Evolutionary conservation across 35 echinoderm and acorn worm species (phyloP), one percentile per base, ranked within the genome.

Genomic region (Patiria miniata): DNA sequence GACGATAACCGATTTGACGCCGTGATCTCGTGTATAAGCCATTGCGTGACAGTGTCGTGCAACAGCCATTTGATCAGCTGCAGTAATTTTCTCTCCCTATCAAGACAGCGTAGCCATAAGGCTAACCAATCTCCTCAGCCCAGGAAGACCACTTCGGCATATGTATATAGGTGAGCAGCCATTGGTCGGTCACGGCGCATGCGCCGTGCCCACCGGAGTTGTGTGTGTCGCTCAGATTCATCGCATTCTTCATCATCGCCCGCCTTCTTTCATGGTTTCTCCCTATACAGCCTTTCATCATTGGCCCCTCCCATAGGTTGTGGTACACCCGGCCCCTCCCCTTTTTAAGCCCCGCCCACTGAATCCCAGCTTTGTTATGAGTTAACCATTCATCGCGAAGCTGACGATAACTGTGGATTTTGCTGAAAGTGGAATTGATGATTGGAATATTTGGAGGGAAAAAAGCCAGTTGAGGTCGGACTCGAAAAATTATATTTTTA

Each of bases 131-230:
- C 65, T 32, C 34, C 26, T 28, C 65, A 73, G 65, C 65, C 65
- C 21, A 73, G 29, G 65, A 73, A 73, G 65, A 73, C 65, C 10
- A 32, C 65, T 23, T 1, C 65, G 2, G 65, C 65, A 23, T 73
- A 73, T 73, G 65, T 73, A 73, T 73, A 73, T 73, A 73, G 65
- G 65, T 73, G 65, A 73, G 65, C 65, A 28, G 65, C 65, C 65
- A 30, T 73, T 36, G 65, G 19, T 30, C 2, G 65, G 34, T 73
- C 65, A 73, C 60, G 60, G 60, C 60, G 60, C 21, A n/a, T 28
- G 30, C 60, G 65, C 65, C 65, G 65, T 68, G n/a, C 65, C 14
- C 65, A 73, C 26, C 29, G 65, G 65, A 73, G 65, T 73, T 32
- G 2, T 73, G 32, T n/a, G 23, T 73, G 65, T 73, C 8, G 65